Conservation (phyloP, 2,888 invertebrate genomes). For the Nomada ruficornis region DNA sequence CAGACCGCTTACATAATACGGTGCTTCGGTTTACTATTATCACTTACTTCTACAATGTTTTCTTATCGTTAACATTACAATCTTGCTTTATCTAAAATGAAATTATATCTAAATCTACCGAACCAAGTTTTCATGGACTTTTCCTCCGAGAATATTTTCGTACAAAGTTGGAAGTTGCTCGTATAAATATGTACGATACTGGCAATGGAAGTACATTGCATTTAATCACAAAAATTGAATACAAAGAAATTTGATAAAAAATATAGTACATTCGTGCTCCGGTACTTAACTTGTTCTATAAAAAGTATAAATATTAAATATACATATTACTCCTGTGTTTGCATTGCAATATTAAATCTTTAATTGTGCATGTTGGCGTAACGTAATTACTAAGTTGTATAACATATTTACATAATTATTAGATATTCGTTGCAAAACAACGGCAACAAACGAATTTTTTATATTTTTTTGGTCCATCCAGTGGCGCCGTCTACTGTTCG, state of each 20-base stretch:
- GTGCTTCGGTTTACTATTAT: slow-evolving; percentile 30
- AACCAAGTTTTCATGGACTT: slow-evolving; percentile 2
- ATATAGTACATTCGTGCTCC: neutral
- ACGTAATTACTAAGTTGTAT: neutral
- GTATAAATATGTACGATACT: neutral
- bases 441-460: neutral
- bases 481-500: slow-evolving; percentile 67
- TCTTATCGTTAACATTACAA: slow-evolving; percentile 43
- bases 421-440: neutral
- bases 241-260: neutral
- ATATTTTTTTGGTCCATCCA: slow-evolving; percentile 41
- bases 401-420: neutral
- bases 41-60: slow-evolving; percentile 38
- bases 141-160: neutral
- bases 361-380: no score
- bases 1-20: slow-evolving; percentile 44
- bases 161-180: neutral
- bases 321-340: neutral
- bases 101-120: slow-evolving; percentile 31
- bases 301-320: neutral
- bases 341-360: neutral
- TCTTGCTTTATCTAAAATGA: slow-evolving; percentile 44
- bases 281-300: neutral
- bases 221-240: neutral
- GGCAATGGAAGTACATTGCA: neutral